Evolutionary conservation across 1,140 invertebrate species (phyloP), one percentile per base, ranked within the genome.

Genomic region (Leptinotarsa defecta): DNA sequence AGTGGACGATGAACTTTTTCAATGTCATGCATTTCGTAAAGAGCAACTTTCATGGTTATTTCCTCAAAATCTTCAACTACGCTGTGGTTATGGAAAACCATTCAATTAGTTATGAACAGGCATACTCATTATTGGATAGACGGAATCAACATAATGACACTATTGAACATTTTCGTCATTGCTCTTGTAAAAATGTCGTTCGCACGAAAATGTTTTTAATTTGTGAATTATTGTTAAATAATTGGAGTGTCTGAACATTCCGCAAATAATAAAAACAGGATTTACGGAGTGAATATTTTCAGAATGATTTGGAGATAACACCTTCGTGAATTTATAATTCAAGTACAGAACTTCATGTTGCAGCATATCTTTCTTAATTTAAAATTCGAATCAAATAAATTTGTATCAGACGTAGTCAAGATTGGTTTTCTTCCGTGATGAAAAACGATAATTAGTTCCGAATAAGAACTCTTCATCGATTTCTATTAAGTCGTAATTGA

Each of bases 281-380:
- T 57, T 57, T 57, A 57, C n/a, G 2, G 3, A 57, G n/a, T 15
- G n/a, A 19, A 57, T 57, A 19, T 68, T 68, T 48, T 68, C 3
- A n/a, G 57, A 71, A 27, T 62, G 19, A 71, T 71, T 71, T 43
- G 52, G n/a, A 43, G 70, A 71, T 71, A 57, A 71, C 70, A 71
- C 63, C 24, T 71, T 71, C 17, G 22, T n/a, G 20, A 57, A 57
- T 19, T 48, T 62, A 15, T 71, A 71, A 71, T 27, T 71, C 52
- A 71, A 71, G 52, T 71, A n/a, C 48, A 62, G 22, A 71, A 62
- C 70, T 34, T 17, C 70, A 62, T 71, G 70, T 62, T 27, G 49
- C 57, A 71, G 49, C 70, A 71, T 71, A 62, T 71, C 52, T 71
- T 62, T 34, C 48, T 62, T 71, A 61, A 62, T 71, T 71, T n/a